Percentiles rank a stretch among this genome's conserved stretches.
phyloP scores from a whole-genome alignment of 2,113 vertebrate species.

The Lepisosteus osseus region DNA sequence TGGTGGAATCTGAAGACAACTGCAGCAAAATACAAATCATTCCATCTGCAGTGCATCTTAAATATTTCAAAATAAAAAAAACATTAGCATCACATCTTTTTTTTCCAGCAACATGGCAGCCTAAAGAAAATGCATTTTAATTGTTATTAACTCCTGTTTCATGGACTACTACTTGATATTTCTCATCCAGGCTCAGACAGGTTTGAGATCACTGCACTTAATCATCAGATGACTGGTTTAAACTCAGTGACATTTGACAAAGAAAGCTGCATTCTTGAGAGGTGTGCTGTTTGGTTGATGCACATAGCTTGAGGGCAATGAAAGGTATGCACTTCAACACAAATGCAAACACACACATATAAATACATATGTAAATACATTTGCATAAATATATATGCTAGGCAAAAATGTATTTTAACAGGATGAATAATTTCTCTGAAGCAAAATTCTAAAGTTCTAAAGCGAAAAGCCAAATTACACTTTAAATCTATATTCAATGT shows the following conservation, averaged over 20 bases:
- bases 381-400: neutral
- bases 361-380: neutral
- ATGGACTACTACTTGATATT: slow-evolving; percentile 64
- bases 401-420: neutral
- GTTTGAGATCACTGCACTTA: slow-evolving; percentile 69
- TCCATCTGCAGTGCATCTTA: too few relatives aligned
- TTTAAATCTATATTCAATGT: neutral
- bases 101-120: slow-evolving; percentile 11
- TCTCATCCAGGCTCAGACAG: slow-evolving; percentile 59
- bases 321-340: neutral
- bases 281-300: neutral
- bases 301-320: slow-evolving; percentile 11
- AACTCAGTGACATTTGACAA: slow-evolving; percentile 59
- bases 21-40: too few relatives aligned
- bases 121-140: slow-evolving; percentile 73
- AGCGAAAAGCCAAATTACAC: too few relatives aligned
- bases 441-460: neutral
- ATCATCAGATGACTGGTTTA: slow-evolving; percentile 70
- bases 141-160: slow-evolving; percentile 62
- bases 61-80: too few relatives aligned
- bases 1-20: too few relatives aligned
- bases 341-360: neutral
- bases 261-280: slow-evolving; percentile 18
- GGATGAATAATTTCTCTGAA: neutral
- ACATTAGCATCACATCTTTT: too few relatives aligned